Conservation (phyloP, 2,113 vertebrate genomes). For the Calidris pygmaea region DNA sequence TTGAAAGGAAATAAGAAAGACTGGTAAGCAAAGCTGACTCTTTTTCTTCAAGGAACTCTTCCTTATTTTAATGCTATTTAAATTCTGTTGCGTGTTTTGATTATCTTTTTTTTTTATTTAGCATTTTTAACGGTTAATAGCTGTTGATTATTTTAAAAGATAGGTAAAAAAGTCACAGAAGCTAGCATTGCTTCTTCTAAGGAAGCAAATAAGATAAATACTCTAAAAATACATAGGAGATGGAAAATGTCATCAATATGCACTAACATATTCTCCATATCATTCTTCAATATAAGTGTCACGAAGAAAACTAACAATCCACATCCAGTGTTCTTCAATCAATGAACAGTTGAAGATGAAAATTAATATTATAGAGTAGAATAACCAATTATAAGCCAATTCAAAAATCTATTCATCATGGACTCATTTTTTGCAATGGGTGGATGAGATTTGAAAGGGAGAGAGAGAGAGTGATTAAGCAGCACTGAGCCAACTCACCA, state of each 20-base stretch:
- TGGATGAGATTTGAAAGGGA: constrained; percentile 14
- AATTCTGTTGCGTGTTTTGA: neutral
- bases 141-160: neutral
- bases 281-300: constrained; percentile 56
- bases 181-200: neutral
- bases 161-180: neutral
- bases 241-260: constrained; percentile 30
- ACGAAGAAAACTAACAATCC: constrained; percentile 62
- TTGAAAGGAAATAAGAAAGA: neutral
- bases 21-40: neutral
- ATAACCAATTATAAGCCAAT: constrained; percentile 66
- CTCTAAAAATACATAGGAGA: neutral
- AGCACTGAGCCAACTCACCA: neutral
- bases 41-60: neutral
- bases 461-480: neutral
- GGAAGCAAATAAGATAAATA: neutral
- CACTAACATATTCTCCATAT: constrained; percentile 36
- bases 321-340: constrained; percentile 65
- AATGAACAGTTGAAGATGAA: constrained; percentile 68
- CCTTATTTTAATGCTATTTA: neutral
- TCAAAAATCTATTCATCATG: constrained; percentile 56
- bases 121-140: neutral
- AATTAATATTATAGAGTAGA: constrained; percentile 65
- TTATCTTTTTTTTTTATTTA: neutral
- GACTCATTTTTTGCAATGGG: constrained; percentile 4